phyloP scores from a whole-genome alignment of 2,113 vertebrate genomes.

The Smithornis capensis region DNA sequence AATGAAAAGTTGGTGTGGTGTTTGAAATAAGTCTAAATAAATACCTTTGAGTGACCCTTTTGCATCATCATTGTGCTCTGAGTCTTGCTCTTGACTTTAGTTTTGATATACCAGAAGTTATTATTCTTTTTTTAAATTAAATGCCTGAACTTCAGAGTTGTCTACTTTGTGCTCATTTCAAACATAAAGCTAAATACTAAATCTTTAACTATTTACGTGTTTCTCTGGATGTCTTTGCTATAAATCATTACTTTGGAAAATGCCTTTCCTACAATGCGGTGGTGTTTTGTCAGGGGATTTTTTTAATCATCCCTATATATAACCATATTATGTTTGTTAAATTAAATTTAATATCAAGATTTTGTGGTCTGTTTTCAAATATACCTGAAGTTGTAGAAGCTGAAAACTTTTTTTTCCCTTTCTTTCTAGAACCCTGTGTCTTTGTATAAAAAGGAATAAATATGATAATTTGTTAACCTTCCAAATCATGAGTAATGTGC shows the following conservation, averaged over 20 bases:
- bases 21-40: background rate
- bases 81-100: background rate
- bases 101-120: background rate
- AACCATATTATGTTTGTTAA: background rate
- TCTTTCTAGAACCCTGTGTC: background rate
- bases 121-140: background rate
- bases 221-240: background rate
- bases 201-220: background rate
- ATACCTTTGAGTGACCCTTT: background rate
- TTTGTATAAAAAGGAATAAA: background rate
- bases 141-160: background rate
- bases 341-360: background rate
- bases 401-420: background rate
- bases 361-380: background rate
- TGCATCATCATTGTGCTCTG: background rate
- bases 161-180: background rate
- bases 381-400: background rate
- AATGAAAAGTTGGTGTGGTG: background rate
- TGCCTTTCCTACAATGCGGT: fast-evolving
- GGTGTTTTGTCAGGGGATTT: background rate
- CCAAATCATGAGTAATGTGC: background rate
- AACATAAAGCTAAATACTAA: background rate
- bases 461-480: background rate
- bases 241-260: background rate
- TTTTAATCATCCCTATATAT: background rate